These are phyloP conservation scores for Heteropelma amictum DNA, from an alignment of 2,888 invertebrate genomes.

Conservation along the genomic window DNA sequence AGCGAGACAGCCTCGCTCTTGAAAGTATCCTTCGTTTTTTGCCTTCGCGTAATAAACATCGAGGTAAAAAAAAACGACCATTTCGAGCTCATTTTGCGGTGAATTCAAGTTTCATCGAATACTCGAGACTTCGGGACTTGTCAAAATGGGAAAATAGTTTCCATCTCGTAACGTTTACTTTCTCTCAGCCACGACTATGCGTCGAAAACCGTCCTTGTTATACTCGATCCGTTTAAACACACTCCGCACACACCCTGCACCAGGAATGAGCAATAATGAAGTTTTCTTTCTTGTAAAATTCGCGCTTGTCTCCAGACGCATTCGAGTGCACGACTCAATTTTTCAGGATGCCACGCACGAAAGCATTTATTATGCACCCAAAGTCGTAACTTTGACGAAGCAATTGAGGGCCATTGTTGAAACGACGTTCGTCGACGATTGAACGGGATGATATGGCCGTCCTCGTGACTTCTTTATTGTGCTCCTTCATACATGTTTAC, in stretches of 20 bases:
- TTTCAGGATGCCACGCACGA: background rate
- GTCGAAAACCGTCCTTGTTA: constrained; percentile 29
- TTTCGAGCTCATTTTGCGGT: no score
- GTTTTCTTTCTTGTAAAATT: background rate
- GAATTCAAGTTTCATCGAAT: no score
- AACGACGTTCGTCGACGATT: constrained; percentile 36
- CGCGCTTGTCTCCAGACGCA: background rate
- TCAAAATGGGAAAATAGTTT: no score
- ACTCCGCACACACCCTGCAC: no score
- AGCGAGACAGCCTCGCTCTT: no score
- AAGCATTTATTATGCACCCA: constrained; percentile 34
- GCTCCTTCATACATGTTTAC: no score
- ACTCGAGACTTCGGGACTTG: no score
- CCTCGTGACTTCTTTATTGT: no score
- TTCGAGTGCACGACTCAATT: background rate
- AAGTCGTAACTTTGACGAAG: constrained; percentile 55
- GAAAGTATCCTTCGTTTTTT: no score
- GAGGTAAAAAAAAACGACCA: no score
- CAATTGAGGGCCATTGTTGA: constrained; percentile 48
- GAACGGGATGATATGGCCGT: constrained; percentile 12
- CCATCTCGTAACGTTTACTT: background rate
- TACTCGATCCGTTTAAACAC: constrained; percentile 2
- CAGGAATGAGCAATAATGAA: no score
- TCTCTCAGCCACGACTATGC: background rate
- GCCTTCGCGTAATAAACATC: no score